These are phyloP conservation scores for Ditylenchus weischeri DNA, from an alignment of 2,888 invertebrate genomes.

Conservation along the genomic window DNA sequence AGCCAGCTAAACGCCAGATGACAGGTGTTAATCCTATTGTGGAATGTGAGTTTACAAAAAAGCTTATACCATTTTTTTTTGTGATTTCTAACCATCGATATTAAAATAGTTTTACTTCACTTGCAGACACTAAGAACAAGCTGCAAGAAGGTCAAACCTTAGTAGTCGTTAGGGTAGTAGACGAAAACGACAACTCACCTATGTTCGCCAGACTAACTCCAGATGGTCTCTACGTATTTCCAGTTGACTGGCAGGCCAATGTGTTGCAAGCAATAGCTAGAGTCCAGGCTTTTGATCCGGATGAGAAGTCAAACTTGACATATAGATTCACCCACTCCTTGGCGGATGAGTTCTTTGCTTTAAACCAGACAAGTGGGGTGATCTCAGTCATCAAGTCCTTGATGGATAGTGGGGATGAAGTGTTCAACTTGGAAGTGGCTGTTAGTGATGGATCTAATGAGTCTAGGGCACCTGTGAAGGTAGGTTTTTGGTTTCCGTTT, in stretches of 20 bases:
- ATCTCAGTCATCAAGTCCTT: slow-evolving; percentile 37
- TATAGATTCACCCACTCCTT: slow-evolving; percentile 30
- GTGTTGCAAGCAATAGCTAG: slow-evolving; percentile 35
- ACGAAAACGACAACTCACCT: slow-evolving; percentile 56
- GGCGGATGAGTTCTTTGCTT: slow-evolving; percentile 35
- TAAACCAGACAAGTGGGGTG: slow-evolving; percentile 44
- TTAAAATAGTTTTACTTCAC: no score
- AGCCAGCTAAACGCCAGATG: neutral
- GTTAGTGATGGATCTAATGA: slow-evolving; percentile 45
- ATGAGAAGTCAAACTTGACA: slow-evolving; percentile 35
- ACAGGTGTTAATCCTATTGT: slow-evolving; percentile 28
- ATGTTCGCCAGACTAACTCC: slow-evolving; percentile 39
- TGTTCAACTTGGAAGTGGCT: slow-evolving; percentile 38
- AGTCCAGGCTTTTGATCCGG: slow-evolving; percentile 45
- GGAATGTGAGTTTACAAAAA: slow-evolving; percentile 36
- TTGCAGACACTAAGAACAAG: slow-evolving; percentile 42
- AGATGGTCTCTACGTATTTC: slow-evolving; percentile 41
- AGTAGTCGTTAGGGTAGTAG: slow-evolving; percentile 47
- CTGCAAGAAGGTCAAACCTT: slow-evolving; percentile 47
- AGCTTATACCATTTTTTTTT: no score
- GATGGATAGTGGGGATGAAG: slow-evolving; percentile 24
- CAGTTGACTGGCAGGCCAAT: slow-evolving; percentile 46
- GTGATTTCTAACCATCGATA: no score
- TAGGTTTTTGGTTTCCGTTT: slow-evolving; percentile 19
- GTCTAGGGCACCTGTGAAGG: slow-evolving; percentile 40